phyloP scores from a whole-genome alignment of 2,113 vertebrate genomes.

The Tyto alba region DNA sequence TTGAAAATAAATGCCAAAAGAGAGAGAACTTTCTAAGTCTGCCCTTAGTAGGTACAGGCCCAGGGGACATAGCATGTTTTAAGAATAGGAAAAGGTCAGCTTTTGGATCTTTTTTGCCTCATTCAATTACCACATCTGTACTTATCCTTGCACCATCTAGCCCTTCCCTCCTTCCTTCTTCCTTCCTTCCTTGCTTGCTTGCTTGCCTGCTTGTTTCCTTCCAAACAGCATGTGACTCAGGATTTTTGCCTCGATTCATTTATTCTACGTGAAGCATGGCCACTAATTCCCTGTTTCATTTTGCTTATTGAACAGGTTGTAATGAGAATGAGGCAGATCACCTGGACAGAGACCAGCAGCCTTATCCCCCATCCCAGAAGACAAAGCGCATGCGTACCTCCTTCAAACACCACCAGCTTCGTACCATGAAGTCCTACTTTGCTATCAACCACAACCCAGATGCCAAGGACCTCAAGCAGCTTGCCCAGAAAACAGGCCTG shows the following conservation, averaged over 20 bases:
- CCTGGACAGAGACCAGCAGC: constrained; percentile 96
- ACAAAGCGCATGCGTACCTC: constrained; percentile 99
- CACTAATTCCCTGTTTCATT: neutral
- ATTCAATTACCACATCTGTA: neutral
- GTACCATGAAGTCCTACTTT: constrained; percentile 99
- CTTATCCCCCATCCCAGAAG: constrained; percentile 96
- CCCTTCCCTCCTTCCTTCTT: neutral
- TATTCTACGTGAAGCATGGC: too few species aligned
- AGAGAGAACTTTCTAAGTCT: constrained; percentile 24
- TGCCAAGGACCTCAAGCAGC: constrained; percentile 99
- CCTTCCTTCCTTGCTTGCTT: neutral
- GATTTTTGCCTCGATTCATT: neutral
- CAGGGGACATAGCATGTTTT: neutral
- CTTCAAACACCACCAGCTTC: constrained; percentile 99
- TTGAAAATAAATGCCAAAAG: constrained; percentile 47
- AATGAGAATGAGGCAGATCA: constrained; percentile 97
- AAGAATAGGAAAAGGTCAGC: neutral
- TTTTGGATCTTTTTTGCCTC: neutral
- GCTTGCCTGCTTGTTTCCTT: neutral
- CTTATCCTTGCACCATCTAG: neutral
- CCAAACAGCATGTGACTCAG: neutral
- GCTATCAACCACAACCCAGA: constrained; percentile 99
- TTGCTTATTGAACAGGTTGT: constrained; percentile 79
- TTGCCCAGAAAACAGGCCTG: constrained; percentile 99
- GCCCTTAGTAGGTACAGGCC: constrained; percentile 8